phyloP scores from a whole-genome alignment of 2,113 vertebrate genomes.

The Pardalotus punctatus region DNA sequence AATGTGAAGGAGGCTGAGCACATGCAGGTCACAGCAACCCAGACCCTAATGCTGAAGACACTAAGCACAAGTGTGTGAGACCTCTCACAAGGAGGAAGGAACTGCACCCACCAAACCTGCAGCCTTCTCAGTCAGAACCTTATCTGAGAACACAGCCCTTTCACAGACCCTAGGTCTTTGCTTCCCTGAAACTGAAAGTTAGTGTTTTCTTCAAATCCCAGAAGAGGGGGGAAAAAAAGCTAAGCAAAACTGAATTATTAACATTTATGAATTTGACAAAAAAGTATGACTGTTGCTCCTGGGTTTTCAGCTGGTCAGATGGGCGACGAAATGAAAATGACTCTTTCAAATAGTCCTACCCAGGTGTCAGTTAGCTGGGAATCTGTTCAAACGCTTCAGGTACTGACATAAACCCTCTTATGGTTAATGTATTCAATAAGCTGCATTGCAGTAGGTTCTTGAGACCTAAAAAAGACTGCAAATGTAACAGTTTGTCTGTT shows the following conservation, averaged over 20 bases:
- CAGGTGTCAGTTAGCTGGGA: neutral
- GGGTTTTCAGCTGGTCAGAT: neutral
- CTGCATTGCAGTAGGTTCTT: neutral
- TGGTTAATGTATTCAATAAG: neutral
- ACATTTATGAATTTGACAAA: neutral
- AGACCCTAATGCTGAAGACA: neutral
- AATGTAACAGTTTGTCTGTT: neutral
- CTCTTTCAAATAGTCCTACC: neutral
- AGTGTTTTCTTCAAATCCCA: neutral
- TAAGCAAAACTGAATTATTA: neutral
- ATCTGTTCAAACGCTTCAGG: neutral
- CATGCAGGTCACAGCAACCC: neutral
- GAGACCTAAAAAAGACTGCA: neutral
- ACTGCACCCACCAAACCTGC: neutral
- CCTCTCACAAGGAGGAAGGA: neutral
- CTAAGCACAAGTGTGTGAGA: neutral
- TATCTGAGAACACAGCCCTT: neutral
- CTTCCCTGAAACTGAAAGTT: neutral
- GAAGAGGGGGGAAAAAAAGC: accelerated
- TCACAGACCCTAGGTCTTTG: neutral
- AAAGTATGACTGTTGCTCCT: neutral
- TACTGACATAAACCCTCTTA: neutral
- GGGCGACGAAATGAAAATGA: neutral
- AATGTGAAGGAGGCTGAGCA: neutral
- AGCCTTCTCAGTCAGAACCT: neutral